These are phyloP conservation scores for Mormyrus proboscirostris DNA, from an alignment of 2,797 vertebrate species.

Conservation along the genomic window DNA sequence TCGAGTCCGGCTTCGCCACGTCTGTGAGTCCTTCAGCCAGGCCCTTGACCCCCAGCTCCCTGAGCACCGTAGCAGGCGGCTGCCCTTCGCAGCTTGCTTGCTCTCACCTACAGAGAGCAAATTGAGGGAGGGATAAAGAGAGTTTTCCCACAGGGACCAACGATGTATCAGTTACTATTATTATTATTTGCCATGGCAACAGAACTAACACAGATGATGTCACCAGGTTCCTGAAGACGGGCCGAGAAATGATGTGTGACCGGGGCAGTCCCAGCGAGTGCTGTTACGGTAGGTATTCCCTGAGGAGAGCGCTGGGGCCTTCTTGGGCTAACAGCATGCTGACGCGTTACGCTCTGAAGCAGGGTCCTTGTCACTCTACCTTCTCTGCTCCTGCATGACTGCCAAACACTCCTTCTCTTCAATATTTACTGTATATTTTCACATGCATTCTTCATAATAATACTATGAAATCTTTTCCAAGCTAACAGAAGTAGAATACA, in stretches of 20 bases:
- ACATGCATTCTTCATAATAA: neutral
- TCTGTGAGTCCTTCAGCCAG: neutral
- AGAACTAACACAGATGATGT: slow-evolving; percentile 31
- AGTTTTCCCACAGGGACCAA: neutral
- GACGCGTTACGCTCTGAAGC: neutral
- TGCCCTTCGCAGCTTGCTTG: neutral
- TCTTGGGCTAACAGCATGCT: neutral
- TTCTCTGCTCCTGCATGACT: neutral
- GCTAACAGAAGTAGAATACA: neutral
- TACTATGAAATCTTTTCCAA: neutral
- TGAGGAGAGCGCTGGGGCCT: neutral
- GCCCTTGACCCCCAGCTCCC: neutral
- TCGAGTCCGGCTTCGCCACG: neutral
- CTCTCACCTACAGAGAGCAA: neutral
- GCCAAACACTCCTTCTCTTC: neutral
- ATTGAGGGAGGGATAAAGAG: neutral
- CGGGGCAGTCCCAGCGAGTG: slow-evolving; percentile 60
- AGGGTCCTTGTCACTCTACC: neutral
- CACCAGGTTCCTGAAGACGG: slow-evolving; percentile 33
- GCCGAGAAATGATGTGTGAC: slow-evolving; percentile 39
- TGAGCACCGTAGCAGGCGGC: neutral
- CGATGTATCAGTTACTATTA: neutral
- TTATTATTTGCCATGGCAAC: slow-evolving; percentile 19
- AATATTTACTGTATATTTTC: neutral
- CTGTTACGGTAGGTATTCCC: slow-evolving; percentile 50